phyloP scores from a whole-genome alignment of 2,113 vertebrate genomes.

The Xenus cinereus region DNA sequence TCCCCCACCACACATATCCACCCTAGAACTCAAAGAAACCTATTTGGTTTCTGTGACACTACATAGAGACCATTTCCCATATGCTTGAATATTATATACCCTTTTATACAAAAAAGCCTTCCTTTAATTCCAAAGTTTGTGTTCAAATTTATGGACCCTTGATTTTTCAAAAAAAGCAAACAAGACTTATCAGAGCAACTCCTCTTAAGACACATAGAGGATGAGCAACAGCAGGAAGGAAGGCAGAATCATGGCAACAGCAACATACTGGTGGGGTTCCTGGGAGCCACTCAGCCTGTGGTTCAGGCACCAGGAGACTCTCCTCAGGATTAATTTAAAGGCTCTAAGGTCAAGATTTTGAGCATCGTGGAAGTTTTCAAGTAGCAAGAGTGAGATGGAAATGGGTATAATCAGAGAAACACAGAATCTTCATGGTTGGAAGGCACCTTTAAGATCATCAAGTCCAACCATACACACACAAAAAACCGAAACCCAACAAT shows the following conservation, averaged over 20 bases:
- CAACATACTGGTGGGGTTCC: neutral
- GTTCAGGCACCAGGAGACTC: neutral
- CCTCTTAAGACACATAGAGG: neutral
- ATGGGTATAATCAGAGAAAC: neutral
- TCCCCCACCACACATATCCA: neutral
- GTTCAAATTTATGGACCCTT: neutral
- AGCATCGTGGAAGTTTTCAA: neutral
- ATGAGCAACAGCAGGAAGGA: neutral
- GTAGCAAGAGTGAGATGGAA: neutral
- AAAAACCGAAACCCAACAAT: no score
- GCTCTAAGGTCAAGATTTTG: neutral
- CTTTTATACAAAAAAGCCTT: neutral
- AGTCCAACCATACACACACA: no score
- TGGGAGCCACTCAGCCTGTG: neutral
- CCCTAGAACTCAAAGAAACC: neutral
- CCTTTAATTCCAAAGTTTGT: neutral
- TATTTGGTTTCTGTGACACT: neutral
- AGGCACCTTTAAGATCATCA: no score
- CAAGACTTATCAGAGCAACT: neutral
- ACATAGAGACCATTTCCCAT: neutral
- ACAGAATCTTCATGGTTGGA: no score
- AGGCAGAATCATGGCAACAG: neutral
- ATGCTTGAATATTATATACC: neutral
- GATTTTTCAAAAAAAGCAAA: neutral
- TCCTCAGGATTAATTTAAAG: neutral